Conservation (phyloP, 2,888 invertebrate genomes). For the Hermaeophaga mercurialis region DNA sequence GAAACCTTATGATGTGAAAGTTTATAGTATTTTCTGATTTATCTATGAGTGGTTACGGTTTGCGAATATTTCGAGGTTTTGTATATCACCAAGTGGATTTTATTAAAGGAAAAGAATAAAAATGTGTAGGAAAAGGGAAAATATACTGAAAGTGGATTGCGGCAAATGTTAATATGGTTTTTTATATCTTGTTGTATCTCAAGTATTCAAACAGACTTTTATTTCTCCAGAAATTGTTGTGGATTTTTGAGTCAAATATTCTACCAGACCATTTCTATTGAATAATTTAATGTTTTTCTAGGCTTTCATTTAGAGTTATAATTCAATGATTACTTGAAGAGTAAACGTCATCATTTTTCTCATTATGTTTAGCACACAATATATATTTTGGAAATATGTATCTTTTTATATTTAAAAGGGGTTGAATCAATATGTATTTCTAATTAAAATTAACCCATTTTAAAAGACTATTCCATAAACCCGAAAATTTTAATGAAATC, state of each 20-base stretch:
- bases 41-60: constrained; percentile 41
- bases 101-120: constrained; percentile 23
- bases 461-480: no score
- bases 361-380: no score
- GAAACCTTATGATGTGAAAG: constrained; percentile 41
- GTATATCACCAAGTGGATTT: constrained; percentile 31
- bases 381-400: no score
- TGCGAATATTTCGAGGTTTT: constrained; percentile 40
- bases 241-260: neutral
- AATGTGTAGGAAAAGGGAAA: constrained; percentile 12
- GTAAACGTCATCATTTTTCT: no score
- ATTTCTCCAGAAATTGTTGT: constrained; percentile 5
- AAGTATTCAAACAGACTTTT: neutral
- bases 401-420: no score
- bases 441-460: no score
- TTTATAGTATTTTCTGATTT: constrained; percentile 42
- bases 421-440: no score
- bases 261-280: no score
- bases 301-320: no score
- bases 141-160: constrained; percentile 4
- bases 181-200: constrained; percentile 5
- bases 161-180: constrained; percentile 10
- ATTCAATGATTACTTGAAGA: no score
- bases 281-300: no score
- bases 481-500: no score